Evolutionary conservation across 2,888 invertebrate species (phyloP).

Genomic region (Oegoconia quadripuncta): DNA sequence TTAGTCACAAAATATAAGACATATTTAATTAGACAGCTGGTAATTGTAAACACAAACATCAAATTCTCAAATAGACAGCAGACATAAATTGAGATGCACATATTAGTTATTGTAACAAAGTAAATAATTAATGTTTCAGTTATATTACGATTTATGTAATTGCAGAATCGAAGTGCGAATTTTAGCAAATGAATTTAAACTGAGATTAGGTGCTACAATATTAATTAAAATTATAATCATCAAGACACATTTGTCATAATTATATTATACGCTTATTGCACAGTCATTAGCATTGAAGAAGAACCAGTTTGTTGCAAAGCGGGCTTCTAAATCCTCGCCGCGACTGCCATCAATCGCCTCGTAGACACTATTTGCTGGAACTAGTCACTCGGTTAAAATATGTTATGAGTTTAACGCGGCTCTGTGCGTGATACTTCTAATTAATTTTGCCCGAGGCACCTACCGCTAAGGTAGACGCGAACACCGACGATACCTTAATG

Average conservation of each 20-base stretch:
- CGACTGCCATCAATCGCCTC: constrained; percentile 21
- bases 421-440: constrained; percentile 47
- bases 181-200: too few relatives aligned
- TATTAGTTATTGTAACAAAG: too few relatives aligned
- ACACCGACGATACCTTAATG: constrained; percentile 1
- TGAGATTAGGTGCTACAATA: too few relatives aligned
- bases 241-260: constrained; percentile 12
- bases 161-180: neutral
- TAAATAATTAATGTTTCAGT: too few relatives aligned
- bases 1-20: too few relatives aligned
- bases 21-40: too few relatives aligned
- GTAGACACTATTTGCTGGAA: constrained; percentile 15
- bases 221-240: constrained; percentile 2
- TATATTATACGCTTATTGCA: constrained; percentile 17
- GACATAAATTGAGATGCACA: too few relatives aligned
- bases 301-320: constrained; percentile 13
- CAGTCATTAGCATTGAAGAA: constrained; percentile 10
- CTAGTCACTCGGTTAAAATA: constrained; percentile 30
- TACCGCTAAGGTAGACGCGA: constrained; percentile 15
- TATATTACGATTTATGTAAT: too few relatives aligned
- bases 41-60: too few relatives aligned
- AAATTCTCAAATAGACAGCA: too few relatives aligned
- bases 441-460: constrained; percentile 49
- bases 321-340: constrained; percentile 17
- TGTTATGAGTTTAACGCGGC: constrained; percentile 39